These are phyloP conservation scores for Eptesicus fuscus DNA, from an alignment of 2,113 vertebrate species.

Conservation along the genomic window DNA sequence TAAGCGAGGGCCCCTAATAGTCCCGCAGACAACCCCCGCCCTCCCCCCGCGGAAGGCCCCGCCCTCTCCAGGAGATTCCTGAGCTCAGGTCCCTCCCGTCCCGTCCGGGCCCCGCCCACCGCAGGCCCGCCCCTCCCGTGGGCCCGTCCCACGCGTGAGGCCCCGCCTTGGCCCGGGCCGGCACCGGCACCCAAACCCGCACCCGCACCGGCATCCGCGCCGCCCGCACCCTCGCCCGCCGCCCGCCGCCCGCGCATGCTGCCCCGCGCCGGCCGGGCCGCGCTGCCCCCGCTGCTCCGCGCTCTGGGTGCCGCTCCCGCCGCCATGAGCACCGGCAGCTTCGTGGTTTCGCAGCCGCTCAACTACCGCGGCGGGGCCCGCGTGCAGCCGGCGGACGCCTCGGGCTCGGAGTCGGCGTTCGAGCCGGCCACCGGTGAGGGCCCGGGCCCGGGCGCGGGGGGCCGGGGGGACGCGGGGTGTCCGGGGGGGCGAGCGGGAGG, in stretches of 20 bases:
- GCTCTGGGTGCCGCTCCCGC: not conserved
- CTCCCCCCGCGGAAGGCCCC: too few species aligned
- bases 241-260: not conserved
- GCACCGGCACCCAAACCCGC: too few species aligned
- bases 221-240: accelerated
- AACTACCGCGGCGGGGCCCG: conserved; percentile 90
- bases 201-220: accelerated
- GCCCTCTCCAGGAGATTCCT: not conserved
- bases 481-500: too few species aligned
- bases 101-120: not conserved
- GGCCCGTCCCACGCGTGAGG: not conserved
- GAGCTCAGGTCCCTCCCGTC: accelerated
- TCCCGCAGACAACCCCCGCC: too few species aligned
- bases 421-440: conserved; percentile 93
- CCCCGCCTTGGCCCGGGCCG: too few species aligned
- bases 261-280: accelerated
- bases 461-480: not conserved
- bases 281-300: accelerated
- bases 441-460: too few species aligned
- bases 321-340: conserved; percentile 83
- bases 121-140: accelerated
- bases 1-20: too few species aligned
- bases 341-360: conserved; percentile 83
- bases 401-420: conserved; percentile 85
- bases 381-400: conserved; percentile 80